A percentile compares a stretch with the other conserved stretches of the same genome.
These are phyloP conservation scores for Cariama cristata DNA, from an alignment of 2,113 vertebrate species.

Conservation along the genomic window DNA sequence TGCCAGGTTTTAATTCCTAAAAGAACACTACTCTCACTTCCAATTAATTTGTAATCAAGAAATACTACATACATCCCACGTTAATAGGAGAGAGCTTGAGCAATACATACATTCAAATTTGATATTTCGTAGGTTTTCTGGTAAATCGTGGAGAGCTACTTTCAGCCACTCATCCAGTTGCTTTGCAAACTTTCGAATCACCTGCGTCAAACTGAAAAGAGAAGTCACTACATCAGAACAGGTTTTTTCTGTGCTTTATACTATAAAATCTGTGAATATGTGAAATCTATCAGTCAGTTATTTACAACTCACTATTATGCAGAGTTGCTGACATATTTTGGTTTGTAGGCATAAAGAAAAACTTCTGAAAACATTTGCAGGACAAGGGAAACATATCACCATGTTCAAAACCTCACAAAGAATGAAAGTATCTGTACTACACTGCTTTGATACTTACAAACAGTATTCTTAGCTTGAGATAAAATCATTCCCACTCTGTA, in stretches of 20 bases:
- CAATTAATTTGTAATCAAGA: background rate
- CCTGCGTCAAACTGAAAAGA: slow-evolving; percentile 91
- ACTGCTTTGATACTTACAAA: background rate
- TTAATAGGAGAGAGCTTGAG: background rate
- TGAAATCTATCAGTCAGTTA: background rate
- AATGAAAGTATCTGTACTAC: background rate
- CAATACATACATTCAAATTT: slow-evolving; percentile 93
- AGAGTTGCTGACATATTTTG: background rate
- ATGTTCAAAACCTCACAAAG: background rate
- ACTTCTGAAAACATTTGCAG: background rate
- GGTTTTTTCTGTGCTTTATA: background rate
- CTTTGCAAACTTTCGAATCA: slow-evolving; percentile 98
- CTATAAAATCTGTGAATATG: background rate
- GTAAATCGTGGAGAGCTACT: slow-evolving; percentile 95
- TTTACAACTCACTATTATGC: background rate
- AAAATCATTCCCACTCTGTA: background rate
- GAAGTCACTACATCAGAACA: background rate
- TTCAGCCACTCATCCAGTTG: slow-evolving; percentile 98
- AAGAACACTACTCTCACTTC: slow-evolving; percentile 11
- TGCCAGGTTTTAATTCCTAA: background rate
- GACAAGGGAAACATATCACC: background rate
- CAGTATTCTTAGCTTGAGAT: background rate
- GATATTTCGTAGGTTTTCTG: slow-evolving; percentile 96
- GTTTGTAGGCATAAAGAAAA: background rate
- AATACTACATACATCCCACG: background rate